Evolutionary conservation across 2,888 invertebrate species (phyloP).

Genomic region (Callosobruchus maculatus): DNA sequence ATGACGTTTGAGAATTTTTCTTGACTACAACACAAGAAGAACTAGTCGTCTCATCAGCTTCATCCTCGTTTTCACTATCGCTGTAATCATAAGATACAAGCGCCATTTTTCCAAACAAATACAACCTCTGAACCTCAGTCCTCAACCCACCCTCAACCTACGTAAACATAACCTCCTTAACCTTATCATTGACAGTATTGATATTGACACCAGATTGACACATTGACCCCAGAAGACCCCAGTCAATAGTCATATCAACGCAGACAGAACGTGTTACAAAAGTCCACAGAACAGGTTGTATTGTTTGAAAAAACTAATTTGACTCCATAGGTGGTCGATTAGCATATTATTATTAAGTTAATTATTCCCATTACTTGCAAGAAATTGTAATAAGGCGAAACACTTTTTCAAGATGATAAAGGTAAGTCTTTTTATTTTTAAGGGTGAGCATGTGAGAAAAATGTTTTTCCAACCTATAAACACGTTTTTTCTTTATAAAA

Average conservation of each 20-base stretch:
- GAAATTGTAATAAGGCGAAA: background rate
- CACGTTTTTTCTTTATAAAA: background rate
- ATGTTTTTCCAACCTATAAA: background rate
- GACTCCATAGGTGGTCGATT: background rate
- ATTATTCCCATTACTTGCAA: background rate
- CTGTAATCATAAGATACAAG: constrained; percentile 38
- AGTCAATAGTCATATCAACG: too few species aligned
- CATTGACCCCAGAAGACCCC: background rate
- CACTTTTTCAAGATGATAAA: background rate
- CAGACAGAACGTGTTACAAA: background rate
- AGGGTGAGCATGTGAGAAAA: background rate
- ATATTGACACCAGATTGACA: background rate
- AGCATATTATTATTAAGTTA: too few species aligned
- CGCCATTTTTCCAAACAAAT: constrained; percentile 26
- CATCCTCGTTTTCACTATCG: constrained; percentile 29
- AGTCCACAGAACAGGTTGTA: background rate
- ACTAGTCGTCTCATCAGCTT: constrained; percentile 18
- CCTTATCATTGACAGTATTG: background rate
- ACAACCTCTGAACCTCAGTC: too few species aligned
- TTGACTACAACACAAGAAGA: constrained; percentile 10
- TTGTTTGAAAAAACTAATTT: background rate
- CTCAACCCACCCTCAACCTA: too few species aligned
- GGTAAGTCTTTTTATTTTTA: background rate
- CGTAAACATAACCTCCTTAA: background rate
- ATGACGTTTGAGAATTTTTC: background rate